Base-by-base conservation (phyloP, 2,113 vertebrate genomes). In the Elachura formosa region DNA sequence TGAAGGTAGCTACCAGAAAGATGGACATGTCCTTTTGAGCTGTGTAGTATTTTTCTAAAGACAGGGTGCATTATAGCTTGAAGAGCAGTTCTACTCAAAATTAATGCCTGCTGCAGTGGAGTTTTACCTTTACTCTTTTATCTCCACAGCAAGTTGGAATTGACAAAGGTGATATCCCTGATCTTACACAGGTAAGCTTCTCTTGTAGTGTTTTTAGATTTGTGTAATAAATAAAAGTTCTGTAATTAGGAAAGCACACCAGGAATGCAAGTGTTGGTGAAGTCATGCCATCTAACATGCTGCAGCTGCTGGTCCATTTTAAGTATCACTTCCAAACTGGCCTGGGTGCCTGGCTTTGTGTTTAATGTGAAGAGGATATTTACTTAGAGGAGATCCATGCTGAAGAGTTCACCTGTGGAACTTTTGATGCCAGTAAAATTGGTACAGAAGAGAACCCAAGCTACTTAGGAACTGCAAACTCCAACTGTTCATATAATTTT, bases 161-260 rank as follows among this genome's bases (percentile, higher is more conserved):
- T 96, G 99, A 99, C 97, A 99, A 99, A 98, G 99, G 99, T 12
- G 99, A 99, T 96, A 99, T 99, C 89, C 99, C 99, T 48, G 99
- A 99, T 96, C 99, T 99, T 74, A 99, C 99, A 34, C 99, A 99
- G 98, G 99, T 99, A 98, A 97, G 98, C 97, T 80, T 55, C 56
- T 87, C 29, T 55, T 64, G 22, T 28, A 28, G 40, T 79, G 38
- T 72, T 72, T 83, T 92, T 61, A 43, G 10, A 26, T 62, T 86
- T 43, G 15, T 87, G 23, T 69, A 69, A 12, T 82, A 72, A 76
- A n/a, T 68, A 11, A 11, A 95, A 77, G 63, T 49, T 71, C 19
- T 81, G 5, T 71, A 45, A 43, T 54, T 38, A 55, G 26, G 52
- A 77, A 77, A 72, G 33, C 59, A 33, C 13, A 58, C 3, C 12